A percentile compares a stretch with the other conserved stretches of the same genome.
Evolutionary conservation across 2,797 vertebrate genomes (phyloP).

Genomic region (Erethizon dorsatum): DNA sequence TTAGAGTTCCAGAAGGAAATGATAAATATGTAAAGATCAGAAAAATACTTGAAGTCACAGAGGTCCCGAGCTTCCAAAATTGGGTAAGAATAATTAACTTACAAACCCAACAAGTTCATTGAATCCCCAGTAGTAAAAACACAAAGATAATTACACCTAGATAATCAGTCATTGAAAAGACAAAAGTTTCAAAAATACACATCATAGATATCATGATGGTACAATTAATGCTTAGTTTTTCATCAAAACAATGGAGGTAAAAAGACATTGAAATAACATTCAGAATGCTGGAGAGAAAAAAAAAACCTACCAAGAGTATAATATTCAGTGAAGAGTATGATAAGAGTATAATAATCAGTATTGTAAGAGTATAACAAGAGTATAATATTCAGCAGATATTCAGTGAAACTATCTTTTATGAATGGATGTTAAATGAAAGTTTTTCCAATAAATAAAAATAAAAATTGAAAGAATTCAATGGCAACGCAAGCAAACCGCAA

Average conservation of each 20-base stretch:
- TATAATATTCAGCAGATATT: neutral
- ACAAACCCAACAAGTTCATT: neutral
- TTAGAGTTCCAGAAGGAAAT: neutral
- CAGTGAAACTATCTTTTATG: neutral
- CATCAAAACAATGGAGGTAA: neutral
- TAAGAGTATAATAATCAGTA: neutral
- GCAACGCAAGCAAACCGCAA: neutral
- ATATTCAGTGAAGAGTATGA: neutral
- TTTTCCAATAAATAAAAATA: neutral
- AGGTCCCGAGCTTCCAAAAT: neutral
- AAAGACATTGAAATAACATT: neutral
- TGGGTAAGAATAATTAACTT: neutral
- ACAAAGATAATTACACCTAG: neutral
- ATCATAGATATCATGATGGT: neutral
- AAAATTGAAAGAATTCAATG: neutral
- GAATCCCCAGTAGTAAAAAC: neutral
- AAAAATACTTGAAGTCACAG: constrained; percentile 16
- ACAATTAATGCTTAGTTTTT: neutral
- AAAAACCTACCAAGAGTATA: neutral
- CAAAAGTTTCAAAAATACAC: neutral
- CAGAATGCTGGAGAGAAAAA: neutral
- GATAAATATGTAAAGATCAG: neutral
- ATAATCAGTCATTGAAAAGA: neutral
- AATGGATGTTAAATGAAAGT: neutral
- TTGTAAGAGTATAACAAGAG: neutral